Evolutionary conservation across 2,888 invertebrate species (phyloP), one percentile per base, ranked within the genome.

Genomic region (Phragmatobia fuliginosa): DNA sequence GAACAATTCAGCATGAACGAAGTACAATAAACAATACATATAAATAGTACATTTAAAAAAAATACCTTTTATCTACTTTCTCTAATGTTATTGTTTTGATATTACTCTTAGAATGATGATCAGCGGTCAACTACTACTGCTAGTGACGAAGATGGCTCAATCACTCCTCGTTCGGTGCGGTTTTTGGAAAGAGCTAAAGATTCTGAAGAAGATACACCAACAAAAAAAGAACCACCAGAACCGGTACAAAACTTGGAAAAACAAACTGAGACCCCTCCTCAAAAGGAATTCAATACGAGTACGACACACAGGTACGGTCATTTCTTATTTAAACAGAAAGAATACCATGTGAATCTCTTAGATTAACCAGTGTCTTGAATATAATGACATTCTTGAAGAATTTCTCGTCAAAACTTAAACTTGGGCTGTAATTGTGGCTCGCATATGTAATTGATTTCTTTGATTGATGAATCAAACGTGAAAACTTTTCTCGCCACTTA

Each of bases 81-180:
- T n/a, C n/a, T n/a, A n/a, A n/a, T n/a, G 0, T 41, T 1, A 21
- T 45, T 21, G 45, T 45, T 45, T 28, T 41, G 36, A 14, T 33
- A 49, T 73, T 79, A 38, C 38, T 38, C 38, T 11, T 38, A 94
- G 93, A 92, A 87, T 70, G 94, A 94, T 8, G 94, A 94, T 67
- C 94, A 93, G 72, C 85, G 94, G 18, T 94, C 93, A 8, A 90
- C 88, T 16, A 92, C 92, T 7, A 93, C 93, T 2, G 93, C 93
- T 0, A 95, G 95, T 41, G 96, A 96, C 74, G 96, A 96, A 74
- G 96, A 96, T 67, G 92, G 92, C 0, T 96, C 96, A 11, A 93
- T 95, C 58, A 95, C 96, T 7, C 95, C 95, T 8, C 95, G 97
- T 58, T 97, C 97, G 1, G 97, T 97, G 7, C 96, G 97, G 28